Base-by-base conservation (phyloP, 2,797 vertebrate genomes). In the Gouania willdenowi region DNA sequence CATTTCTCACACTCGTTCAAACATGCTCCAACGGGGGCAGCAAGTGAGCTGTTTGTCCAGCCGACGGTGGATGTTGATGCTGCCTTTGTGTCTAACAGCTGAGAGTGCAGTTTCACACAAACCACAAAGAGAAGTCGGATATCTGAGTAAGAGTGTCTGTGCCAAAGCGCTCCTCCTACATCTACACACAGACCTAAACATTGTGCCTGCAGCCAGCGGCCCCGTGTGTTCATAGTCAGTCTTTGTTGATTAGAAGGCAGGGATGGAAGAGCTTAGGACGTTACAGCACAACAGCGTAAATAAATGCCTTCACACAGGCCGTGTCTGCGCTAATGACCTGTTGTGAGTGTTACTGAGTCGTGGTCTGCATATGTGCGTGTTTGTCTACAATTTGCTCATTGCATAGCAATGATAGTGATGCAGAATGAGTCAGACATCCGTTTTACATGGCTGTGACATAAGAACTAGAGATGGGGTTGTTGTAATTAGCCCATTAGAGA, bases 111-210 rank as follows among this genome's bases (percentile, higher is more conserved):
- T 86, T 90, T 85, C 60, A 65, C 56, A 44, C 66, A 39, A 10
- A 56, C 67, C 74, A 81, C 75, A 86, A 68, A 82, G 84, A 85
- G 82, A 88, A 86, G 85, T 85, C 63, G 77, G 64, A 84, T 79
- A 74, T 84, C 67, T 77, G 71, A n/a, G n/a, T n/a, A n/a, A 78
- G 77, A 58, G 52, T 60, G 71, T 71, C 73, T 57, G 49, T 47
- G 37, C 23, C 33, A 3, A 5, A 11, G 36, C 6, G 25, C 41
- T 45, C 58, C 49, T 40, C 33, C 40, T 29, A 50, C 60, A 57
- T 59, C 44, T 37, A 32, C 66, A 66, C 40, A 64, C 60, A 67
- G 40, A 51, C 11, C 40, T 35, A 55, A 65, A 68, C 38, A 41
- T 17, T 40, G 58, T 56, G 47, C 33, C 45, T 20, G 41, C 32